phyloP scores from a whole-genome alignment of 2,888 invertebrate species.

The Sphinx pinastri region DNA sequence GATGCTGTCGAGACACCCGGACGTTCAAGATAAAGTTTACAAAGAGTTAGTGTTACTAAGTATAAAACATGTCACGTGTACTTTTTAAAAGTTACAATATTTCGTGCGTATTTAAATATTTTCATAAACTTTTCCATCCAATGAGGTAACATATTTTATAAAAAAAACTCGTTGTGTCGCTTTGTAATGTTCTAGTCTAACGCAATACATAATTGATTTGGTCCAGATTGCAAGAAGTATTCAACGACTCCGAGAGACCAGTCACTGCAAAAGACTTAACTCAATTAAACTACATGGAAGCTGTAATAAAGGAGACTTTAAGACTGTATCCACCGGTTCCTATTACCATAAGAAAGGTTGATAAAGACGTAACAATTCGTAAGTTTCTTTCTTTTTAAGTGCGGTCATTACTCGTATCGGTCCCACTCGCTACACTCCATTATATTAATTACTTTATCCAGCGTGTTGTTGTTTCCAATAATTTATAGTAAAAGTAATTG shows the following conservation, averaged over 20 bases:
- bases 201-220: background rate
- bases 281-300: background rate
- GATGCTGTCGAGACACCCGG: slow-evolving; percentile 50
- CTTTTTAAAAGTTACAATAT: too few species aligned
- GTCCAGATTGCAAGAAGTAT: background rate
- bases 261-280: slow-evolving; percentile 7
- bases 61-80: too few species aligned
- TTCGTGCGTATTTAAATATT: too few species aligned
- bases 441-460: background rate
- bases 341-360: background rate
- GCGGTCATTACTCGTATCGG: too few species aligned
- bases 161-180: too few species aligned
- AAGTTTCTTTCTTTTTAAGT: background rate
- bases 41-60: slow-evolving; percentile 48
- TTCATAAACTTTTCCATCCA: too few species aligned
- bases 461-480: too few species aligned
- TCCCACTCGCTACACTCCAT: background rate
- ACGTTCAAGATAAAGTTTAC: slow-evolving; percentile 55
- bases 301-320: slow-evolving; percentile 2
- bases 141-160: too few species aligned
- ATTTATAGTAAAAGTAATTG: too few species aligned
- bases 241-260: background rate
- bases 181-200: background rate
- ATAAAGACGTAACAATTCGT: slow-evolving; percentile 12
- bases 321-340: slow-evolving; percentile 16